phyloP scores from a whole-genome alignment of 2,797 vertebrate genomes.

The Toxotes lorentzi region DNA sequence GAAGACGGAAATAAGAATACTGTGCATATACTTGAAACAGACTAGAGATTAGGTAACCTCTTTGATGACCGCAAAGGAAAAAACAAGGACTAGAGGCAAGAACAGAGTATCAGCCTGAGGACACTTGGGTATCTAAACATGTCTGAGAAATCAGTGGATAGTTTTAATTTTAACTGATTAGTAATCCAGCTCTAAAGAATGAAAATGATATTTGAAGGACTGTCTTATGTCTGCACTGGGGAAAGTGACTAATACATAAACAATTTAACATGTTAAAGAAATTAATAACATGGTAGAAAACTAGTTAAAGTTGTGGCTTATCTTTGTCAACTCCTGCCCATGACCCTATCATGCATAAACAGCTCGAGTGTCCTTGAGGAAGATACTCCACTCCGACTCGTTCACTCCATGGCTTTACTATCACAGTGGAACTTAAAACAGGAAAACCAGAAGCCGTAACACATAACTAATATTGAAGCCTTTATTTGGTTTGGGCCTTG shows the following conservation, averaged over 20 bases:
- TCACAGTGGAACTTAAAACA: constrained; percentile 30
- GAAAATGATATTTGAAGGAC: constrained; percentile 8
- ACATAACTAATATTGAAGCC: constrained; percentile 53
- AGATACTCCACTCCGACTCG: constrained; percentile 13
- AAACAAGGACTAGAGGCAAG: constrained; percentile 16
- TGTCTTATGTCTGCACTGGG: not conserved
- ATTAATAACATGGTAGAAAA: not conserved
- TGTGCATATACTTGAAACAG: constrained; percentile 67
- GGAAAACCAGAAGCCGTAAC: constrained; percentile 53
- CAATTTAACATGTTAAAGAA: not conserved
- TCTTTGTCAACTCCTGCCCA: not conserved
- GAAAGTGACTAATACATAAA: constrained; percentile 3
- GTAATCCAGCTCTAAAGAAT: constrained; percentile 19
- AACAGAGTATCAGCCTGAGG: constrained; percentile 9
- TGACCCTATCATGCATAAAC: not conserved
- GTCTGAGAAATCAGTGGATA: not conserved
- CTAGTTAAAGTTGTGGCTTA: not conserved
- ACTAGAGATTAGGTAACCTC: constrained; percentile 63
- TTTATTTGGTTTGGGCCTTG: constrained; percentile 65
- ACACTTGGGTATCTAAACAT: constrained; percentile 33
- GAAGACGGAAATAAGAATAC: constrained; percentile 50
- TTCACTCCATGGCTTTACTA: constrained; percentile 29
- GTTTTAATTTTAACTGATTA: constrained; percentile 33
- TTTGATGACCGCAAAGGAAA: constrained; percentile 69
- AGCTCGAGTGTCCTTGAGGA: constrained; percentile 8